A percentile compares a stretch with the other conserved stretches of the same genome.
Conservation (phyloP, 1,140 invertebrate species). For the Chymomyza costata region DNA sequence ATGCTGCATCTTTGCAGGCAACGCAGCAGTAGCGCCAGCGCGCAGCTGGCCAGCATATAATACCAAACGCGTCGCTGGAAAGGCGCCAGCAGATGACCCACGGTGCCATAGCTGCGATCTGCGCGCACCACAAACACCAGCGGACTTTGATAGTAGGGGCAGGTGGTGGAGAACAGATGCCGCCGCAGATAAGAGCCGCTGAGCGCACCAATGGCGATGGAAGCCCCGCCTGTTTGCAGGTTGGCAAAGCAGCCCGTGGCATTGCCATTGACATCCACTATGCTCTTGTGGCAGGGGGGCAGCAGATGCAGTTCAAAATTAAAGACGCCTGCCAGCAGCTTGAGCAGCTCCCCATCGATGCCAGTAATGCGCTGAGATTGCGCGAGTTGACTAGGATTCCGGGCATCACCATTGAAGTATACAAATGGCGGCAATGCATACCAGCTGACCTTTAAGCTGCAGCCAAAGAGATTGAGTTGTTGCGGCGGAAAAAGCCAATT, state of each 20-base stretch:
- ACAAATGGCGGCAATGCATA: conserved; percentile 37
- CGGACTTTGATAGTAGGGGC: conserved; percentile 46
- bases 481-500: conserved; percentile 24
- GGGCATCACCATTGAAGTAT: conserved; percentile 28
- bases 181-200: conserved; percentile 46
- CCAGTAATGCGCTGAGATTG: conserved; percentile 37
- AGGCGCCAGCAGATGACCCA: conserved; percentile 38
- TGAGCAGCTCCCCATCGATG: conserved; percentile 50
- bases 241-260: conserved; percentile 31
- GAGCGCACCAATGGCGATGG: conserved; percentile 47
- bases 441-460: conserved; percentile 46
- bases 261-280: conserved; percentile 23
- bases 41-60: conserved; percentile 13
- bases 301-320: conserved; percentile 34
- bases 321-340: conserved; percentile 32
- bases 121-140: conserved; percentile 45
- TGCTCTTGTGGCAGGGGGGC: conserved; percentile 33
- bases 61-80: conserved; percentile 36
- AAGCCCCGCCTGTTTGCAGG: conserved; percentile 5
- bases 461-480: conserved; percentile 27
- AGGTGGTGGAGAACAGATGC: conserved; percentile 29
- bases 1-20: not conserved
- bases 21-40: conserved; percentile 17
- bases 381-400: conserved; percentile 14
- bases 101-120: conserved; percentile 24